Evolutionary conservation across 2,113 vertebrate genomes (phyloP), one percentile per base, ranked within the genome.

Genomic region (Pollimyrus isidori): DNA sequence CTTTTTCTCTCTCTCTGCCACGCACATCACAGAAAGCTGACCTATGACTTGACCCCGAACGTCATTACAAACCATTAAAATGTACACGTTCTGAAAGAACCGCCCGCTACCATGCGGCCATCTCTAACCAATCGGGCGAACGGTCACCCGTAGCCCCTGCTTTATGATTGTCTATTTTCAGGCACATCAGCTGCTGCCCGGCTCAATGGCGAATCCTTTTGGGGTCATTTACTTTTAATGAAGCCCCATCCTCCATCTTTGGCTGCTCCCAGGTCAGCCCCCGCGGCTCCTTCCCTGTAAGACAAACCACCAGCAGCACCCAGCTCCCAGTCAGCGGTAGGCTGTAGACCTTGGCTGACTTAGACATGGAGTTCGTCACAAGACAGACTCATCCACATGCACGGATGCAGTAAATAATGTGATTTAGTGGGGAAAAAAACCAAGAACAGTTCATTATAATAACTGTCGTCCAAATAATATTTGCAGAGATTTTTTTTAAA

Each of bases 401-500:
- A 23, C 21, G 2, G 19, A 62, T 62, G n/a, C 56, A 62, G 7
- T 10, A n/a, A 62, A 62, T 62, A 84, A 84, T 48, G 21, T 48
- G 82, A 48, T 46, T 84, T 84, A 84, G 21, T 30, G 45, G 73
- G 15, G 73, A 0, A 7, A 30, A 19, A 86, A 85, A 26, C 1
- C 1, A 17, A 46, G 39, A 48, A 15, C 46, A 50, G n/a, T 85
- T 85, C 10, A 26, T 85, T 85, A 85, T 26, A 84, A 46, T 84
- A 85, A 26, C 48, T 50, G 23, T 21, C 4, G 13, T 50, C 90
- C 65, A n/a, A 89, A 88, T 93, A 91, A 94, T 93, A 92, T 93
- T 90, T 87, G 90, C 49, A 88, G 87, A 88, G 90, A 90, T 86
- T 65, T 87, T 21, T 49, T 9, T 58, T 80, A 35, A 80, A 2